A percentile compares a stretch with the other conserved stretches of the same genome.
Conservation (phyloP, 2,113 vertebrate species). For the Terrapene triunguis region DNA sequence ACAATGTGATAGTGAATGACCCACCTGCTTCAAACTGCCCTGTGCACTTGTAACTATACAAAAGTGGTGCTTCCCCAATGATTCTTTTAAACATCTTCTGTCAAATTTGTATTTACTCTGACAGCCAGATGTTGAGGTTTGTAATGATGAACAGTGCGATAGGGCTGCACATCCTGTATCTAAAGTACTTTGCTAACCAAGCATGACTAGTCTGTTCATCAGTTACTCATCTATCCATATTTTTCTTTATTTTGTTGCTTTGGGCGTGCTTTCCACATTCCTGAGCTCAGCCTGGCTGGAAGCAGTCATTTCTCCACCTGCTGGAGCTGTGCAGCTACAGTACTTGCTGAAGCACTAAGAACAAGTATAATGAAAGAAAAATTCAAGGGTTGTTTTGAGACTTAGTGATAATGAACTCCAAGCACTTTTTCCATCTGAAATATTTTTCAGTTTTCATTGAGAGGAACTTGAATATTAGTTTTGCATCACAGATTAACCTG, state of each 20-base stretch:
- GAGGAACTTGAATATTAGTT: conserved; percentile 6
- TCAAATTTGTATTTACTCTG: conserved; percentile 51
- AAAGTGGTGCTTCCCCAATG: conserved; percentile 33
- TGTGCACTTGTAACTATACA: conserved; percentile 26
- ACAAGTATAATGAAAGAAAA: background rate
- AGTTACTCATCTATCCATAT: conserved; percentile 63
- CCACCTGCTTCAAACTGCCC: conserved; percentile 12
- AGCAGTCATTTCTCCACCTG: conserved; percentile 80
- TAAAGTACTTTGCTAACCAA: conserved; percentile 73
- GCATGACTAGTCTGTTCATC: conserved; percentile 75
- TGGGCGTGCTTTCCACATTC: conserved; percentile 62
- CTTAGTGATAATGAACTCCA: background rate
- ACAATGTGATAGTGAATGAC: conserved; percentile 12
- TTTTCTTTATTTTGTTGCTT: conserved; percentile 73
- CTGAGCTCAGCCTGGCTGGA: conserved; percentile 49
- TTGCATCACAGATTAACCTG: background rate
- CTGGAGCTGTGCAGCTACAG: conserved; percentile 16
- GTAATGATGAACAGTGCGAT: conserved; percentile 66
- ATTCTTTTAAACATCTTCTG: conserved; percentile 65
- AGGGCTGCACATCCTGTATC: conserved; percentile 59
- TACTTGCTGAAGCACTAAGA: background rate
- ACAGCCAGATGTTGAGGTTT: conserved; percentile 81
- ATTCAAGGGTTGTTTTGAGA: background rate
- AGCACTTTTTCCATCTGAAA: background rate
- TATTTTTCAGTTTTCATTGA: background rate